Percentiles rank a stretch among this genome's conserved stretches.
phyloP scores from a whole-genome alignment of 2,888 invertebrate genomes.

The Euzetes globulus region DNA sequence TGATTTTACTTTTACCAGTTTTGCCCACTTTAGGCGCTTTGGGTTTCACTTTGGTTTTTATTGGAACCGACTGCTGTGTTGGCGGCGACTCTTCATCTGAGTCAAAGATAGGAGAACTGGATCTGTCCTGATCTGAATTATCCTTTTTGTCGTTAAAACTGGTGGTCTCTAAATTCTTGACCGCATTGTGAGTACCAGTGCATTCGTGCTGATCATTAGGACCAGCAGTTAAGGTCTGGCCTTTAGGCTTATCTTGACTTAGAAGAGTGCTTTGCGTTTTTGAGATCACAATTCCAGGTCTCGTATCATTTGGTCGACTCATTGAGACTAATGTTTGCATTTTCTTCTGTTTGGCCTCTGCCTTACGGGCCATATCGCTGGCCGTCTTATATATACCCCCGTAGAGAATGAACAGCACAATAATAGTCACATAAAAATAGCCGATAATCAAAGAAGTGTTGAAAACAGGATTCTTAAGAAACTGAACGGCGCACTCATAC shows the following conservation, averaged over 20 bases:
- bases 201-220: not conserved
- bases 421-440: slow-evolving; percentile 94
- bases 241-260: slow-evolving; percentile 63
- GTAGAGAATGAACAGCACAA: slow-evolving; percentile 89
- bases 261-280: slow-evolving; percentile 63
- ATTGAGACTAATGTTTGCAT: slow-evolving; percentile 78
- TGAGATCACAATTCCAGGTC: slow-evolving; percentile 47
- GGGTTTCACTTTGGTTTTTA: not conserved
- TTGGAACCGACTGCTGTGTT: slow-evolving; percentile 15
- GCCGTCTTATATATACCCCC: slow-evolving; percentile 96
- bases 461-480: slow-evolving; percentile 92
- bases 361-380: slow-evolving; percentile 93
- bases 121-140: slow-evolving; percentile 62
- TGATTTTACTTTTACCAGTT: slow-evolving; percentile 21
- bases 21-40: slow-evolving; percentile 16
- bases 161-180: slow-evolving; percentile 17
- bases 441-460: slow-evolving; percentile 93
- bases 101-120: slow-evolving; percentile 84
- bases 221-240: not conserved
- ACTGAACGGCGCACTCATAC: slow-evolving; percentile 90
- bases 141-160: slow-evolving; percentile 17
- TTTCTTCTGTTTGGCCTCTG: slow-evolving; percentile 89
- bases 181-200: slow-evolving; percentile 23
- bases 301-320: slow-evolving; percentile 11
- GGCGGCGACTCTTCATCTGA: slow-evolving; percentile 69